phyloP scores from a whole-genome alignment of 1,140 invertebrate species.

The Macrobrachium rosenbergii region DNA sequence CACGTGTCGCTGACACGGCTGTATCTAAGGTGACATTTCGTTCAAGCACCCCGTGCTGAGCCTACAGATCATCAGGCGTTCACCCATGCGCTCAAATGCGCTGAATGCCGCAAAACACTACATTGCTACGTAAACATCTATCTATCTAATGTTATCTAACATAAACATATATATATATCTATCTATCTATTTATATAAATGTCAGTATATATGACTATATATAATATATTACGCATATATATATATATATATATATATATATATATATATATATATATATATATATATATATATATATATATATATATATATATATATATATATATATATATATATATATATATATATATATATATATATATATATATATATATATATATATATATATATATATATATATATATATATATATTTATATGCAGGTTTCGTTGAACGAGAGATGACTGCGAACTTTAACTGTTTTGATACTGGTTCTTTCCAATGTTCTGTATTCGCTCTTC shows the following conservation, averaged over 20 bases:
- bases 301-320: constrained; percentile 1
- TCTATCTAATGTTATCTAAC: too few species aligned
- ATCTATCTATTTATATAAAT: neutral
- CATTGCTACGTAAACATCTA: too few species aligned
- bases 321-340: neutral
- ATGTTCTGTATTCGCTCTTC: too few species aligned
- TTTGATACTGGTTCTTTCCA: too few species aligned
- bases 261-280: constrained; percentile 10
- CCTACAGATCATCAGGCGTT: too few species aligned
- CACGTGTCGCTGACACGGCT: too few species aligned
- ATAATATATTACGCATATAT: neutral
- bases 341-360: constrained; percentile 7
- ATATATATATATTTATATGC: constrained; percentile 23
- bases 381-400: constrained; percentile 4
- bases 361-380: constrained; percentile 7
- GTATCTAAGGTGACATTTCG: too few species aligned
- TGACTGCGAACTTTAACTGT: too few species aligned
- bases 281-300: neutral
- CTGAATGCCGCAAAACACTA: too few species aligned
- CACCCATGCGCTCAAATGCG: too few species aligned
- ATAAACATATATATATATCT: neutral
- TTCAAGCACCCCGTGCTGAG: too few species aligned
- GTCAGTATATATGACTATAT: neutral
- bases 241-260: neutral
- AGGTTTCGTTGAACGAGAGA: neutral